Evolutionary conservation across 2,113 vertebrate species (phyloP), one percentile per base, ranked within the genome.

Genomic region (Rallus limicola): DNA sequence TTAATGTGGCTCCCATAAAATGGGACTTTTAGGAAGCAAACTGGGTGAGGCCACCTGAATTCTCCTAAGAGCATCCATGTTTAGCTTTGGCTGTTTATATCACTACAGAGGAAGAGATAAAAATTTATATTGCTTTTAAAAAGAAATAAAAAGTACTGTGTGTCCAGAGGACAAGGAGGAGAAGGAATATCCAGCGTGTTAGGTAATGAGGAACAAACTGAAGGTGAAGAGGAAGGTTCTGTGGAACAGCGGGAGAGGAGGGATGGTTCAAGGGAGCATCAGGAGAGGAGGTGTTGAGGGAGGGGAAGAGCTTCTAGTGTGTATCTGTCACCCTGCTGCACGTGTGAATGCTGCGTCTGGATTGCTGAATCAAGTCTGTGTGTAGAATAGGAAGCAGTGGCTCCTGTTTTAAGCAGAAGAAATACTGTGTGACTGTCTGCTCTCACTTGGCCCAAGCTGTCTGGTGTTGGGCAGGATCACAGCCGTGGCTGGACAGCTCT

Each of bases 71-170:
- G 65, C 34, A 1, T n/a, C 50, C 11, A 5, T 34, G 67, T 55
- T 92, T 77, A 82, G 87, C 52, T 86, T 82, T 77, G 69, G 33
- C 34, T 91, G 50, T 70, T 97, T 84, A 75, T 90, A 40, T 40
- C 8, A 3, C 62, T 71, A 5, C 29, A 21, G 84, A 80, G 87
- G 58, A 85, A 75, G 88, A 71, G 79, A 93, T 92, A 88, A 94
- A 91, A 88, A 18, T 33, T 93, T 82, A 77, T 74, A 14, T 92
- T 28, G 88, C 65, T 90, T 82, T 96, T 80, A 86, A 36, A 59
- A 68, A 24, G 72, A 75, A 38, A 44, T 82, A 59, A 90, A 85
- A 91, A 70, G 63, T 46, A 4, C 36, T 26, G 38, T 25, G 67
- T 36, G 65, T 80, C 55, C 25, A 26, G 76, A 82, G 78, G 33